Conservation (phyloP, 2,888 invertebrate species). For the Drosophila bunnanda region DNA sequence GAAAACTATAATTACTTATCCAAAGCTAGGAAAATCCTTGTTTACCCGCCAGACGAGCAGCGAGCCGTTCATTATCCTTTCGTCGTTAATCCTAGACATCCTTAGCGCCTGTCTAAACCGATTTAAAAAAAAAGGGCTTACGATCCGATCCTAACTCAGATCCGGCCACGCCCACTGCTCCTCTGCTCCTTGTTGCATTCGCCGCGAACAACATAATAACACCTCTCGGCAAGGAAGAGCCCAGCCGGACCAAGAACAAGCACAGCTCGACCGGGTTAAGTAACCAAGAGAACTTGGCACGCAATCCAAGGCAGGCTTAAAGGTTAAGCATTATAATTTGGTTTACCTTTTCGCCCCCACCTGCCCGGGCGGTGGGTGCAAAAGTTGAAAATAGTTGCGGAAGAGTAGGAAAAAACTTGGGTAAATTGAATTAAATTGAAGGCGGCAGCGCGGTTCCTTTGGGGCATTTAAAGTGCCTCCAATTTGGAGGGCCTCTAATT, state of each 20-base stretch:
- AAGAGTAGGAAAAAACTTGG: slow-evolving; percentile 28
- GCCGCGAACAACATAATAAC: slow-evolving; percentile 60
- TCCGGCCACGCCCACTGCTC: slow-evolving; percentile 23
- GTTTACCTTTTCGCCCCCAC: slow-evolving; percentile 54
- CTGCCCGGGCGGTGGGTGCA: slow-evolving; percentile 38
- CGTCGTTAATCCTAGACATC: slow-evolving; percentile 28
- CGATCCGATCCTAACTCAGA: not conserved
- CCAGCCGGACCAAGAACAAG: slow-evolving; percentile 25
- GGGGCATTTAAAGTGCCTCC: slow-evolving; percentile 64
- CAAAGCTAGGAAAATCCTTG: not conserved
- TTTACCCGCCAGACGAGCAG: slow-evolving; percentile 4
- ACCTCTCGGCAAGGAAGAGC: slow-evolving; percentile 47
- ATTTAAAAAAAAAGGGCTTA: slow-evolving; percentile 1
- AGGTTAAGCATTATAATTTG: slow-evolving; percentile 79
- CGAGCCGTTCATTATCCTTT: slow-evolving; percentile 36
- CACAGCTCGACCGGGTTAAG: slow-evolving; percentile 66
- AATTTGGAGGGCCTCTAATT: slow-evolving; percentile 63
- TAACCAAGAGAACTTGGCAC: slow-evolving; percentile 75
- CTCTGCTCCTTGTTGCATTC: slow-evolving; percentile 37
- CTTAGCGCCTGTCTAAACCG: slow-evolving; percentile 26
- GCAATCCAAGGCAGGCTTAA: slow-evolving; percentile 74
- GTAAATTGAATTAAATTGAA: slow-evolving; percentile 72
- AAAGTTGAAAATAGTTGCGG: slow-evolving; percentile 72
- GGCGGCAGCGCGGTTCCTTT: slow-evolving; percentile 23
- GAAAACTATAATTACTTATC: not conserved